phyloP scores from a whole-genome alignment of 2,888 invertebrate genomes.

The Philonicus albiceps region DNA sequence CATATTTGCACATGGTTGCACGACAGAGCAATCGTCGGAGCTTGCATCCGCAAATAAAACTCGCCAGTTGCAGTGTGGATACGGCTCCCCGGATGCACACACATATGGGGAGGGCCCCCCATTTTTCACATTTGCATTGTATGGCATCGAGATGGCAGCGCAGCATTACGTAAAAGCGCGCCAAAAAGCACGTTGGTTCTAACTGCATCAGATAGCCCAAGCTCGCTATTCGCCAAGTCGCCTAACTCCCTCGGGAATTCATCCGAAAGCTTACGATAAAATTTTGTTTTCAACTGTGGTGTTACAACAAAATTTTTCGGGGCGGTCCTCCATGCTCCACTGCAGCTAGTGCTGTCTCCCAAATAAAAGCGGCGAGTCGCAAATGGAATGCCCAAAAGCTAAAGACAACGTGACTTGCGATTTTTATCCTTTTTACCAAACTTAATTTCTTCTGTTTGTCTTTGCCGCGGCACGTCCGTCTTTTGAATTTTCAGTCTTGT shows the following conservation, averaged over 20 bases:
- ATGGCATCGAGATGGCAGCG: not conserved
- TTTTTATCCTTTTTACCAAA: constrained; percentile 43
- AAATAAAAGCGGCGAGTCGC: not conserved
- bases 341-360: not conserved
- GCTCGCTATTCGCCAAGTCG: not conserved
- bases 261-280: not conserved
- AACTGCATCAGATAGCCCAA: not conserved
- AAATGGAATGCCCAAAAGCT: not conserved
- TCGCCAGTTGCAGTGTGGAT: not conserved
- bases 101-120: not conserved
- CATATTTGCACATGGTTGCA: constrained; percentile 23
- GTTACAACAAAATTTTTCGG: not conserved
- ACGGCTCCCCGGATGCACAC: not conserved
- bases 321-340: not conserved
- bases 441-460: constrained; percentile 39
- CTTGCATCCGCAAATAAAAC: not conserved
- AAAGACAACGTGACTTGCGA: constrained; percentile 44
- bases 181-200: not conserved
- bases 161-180: constrained; percentile 17
- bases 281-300: not conserved
- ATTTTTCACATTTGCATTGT: not conserved
- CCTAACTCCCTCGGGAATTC: not conserved
- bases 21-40: not conserved
- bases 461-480: not conserved
- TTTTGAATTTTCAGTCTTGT: not conserved